A percentile compares a stretch with the other conserved stretches of the same genome.
Conservation (phyloP, 2,888 invertebrate genomes). For the Platypus cylindrus region DNA sequence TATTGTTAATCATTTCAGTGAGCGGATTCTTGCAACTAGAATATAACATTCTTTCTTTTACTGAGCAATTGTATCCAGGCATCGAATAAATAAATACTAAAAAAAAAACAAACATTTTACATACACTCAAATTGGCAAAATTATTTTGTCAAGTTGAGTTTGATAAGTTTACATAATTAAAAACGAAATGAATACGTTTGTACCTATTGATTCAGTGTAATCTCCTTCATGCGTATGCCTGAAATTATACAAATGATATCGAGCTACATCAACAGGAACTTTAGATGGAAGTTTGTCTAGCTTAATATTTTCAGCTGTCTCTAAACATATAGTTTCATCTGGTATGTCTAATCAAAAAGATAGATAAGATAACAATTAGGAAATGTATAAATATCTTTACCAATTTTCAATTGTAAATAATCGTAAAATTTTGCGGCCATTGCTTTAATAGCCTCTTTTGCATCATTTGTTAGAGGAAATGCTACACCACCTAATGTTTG, state of each 20-base stretch:
- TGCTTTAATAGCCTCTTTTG: conserved; percentile 60
- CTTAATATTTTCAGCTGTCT: conserved; percentile 55
- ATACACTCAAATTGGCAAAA: background rate
- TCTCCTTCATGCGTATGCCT: conserved; percentile 91
- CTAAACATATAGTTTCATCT: conserved; percentile 78
- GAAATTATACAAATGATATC: conserved; percentile 87
- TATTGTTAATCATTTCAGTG: conserved; percentile 64
- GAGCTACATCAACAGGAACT: conserved; percentile 73
- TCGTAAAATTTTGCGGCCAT: conserved; percentile 63
- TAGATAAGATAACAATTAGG: background rate
- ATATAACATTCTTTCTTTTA: conserved; percentile 97
- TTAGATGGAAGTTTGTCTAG: conserved; percentile 58
- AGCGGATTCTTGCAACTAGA: conserved; percentile 94
- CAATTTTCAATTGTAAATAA: conserved; percentile 81
- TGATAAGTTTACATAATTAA: background rate
- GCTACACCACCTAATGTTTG: conserved; percentile 84
- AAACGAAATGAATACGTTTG: conserved; percentile 17
- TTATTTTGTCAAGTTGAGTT: no score
- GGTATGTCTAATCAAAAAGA: conserved; percentile 50
- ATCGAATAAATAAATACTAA: conserved; percentile 96
- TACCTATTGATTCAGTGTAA: conserved; percentile 71
- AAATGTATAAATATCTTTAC: conserved; percentile 35
- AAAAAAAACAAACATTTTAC: conserved; percentile 23
- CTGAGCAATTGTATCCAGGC: conserved; percentile 91
- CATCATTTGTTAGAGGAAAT: conserved; percentile 77